phyloP scores from a whole-genome alignment of 2,888 invertebrate species.

The Melieria crassipennis region DNA sequence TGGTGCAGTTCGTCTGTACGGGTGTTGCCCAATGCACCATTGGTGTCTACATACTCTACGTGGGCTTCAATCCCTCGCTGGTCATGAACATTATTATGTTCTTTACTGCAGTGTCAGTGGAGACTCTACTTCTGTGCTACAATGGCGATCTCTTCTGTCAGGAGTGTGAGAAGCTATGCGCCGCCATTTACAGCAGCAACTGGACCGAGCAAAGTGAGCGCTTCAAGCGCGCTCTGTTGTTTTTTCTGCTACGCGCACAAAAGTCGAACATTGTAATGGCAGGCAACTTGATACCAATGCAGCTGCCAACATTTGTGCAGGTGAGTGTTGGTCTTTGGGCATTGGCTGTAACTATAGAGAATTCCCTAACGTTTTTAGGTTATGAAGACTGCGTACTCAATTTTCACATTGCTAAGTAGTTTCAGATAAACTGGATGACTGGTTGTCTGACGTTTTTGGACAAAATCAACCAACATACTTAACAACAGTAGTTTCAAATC shows the following conservation, averaged over 20 bases:
- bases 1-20: conserved; percentile 68
- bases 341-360: conserved; percentile 35
- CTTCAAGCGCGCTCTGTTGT: conserved; percentile 60
- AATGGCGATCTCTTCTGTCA: conserved; percentile 67
- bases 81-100: conserved; percentile 42
- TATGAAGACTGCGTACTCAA: conserved; percentile 54
- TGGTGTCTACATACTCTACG: conserved; percentile 65
- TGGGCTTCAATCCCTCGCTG: conserved; percentile 38
- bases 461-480: too few species aligned
- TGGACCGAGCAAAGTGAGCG: conserved; percentile 68
- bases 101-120: conserved; percentile 66
- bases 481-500: too few species aligned
- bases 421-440: conserved; percentile 35
- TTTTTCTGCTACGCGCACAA: conserved; percentile 69
- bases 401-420: conserved; percentile 52
- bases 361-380: conserved; percentile 46
- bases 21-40: conserved; percentile 59
- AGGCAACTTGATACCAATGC: conserved; percentile 67
- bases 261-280: conserved; percentile 68
- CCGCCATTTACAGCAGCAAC: conserved; percentile 67
- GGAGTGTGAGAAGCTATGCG: conserved; percentile 66
- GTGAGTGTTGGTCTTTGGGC: conserved; percentile 53
- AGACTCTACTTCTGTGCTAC: conserved; percentile 69
- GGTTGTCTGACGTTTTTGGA: too few species aligned
- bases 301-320: conserved; percentile 68